Evolutionary conservation across 2,113 vertebrate genomes (phyloP).

Genomic region (Erythrolamprus reginae): DNA sequence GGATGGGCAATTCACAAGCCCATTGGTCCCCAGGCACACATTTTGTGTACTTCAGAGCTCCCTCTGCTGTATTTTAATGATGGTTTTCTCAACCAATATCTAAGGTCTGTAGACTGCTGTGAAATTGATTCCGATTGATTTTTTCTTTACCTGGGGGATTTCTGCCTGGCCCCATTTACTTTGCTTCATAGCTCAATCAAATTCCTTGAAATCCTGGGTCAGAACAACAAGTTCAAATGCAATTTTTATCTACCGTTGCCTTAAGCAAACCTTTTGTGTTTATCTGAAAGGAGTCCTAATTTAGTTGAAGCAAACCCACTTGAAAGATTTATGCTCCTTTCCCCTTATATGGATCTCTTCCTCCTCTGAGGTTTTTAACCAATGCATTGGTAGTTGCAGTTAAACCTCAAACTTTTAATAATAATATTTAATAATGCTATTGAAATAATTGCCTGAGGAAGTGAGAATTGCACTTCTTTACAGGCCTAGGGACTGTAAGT

Average conservation of each 20-base stretch:
- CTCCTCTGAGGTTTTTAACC: background rate
- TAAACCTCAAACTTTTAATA: background rate
- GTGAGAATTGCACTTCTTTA: background rate
- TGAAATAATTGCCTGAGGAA: background rate
- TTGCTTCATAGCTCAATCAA: background rate
- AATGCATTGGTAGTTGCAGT: background rate
- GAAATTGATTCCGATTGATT: background rate
- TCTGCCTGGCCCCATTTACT: background rate
- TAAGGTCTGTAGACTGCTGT: background rate
- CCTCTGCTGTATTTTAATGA: background rate
- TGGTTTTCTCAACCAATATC: background rate
- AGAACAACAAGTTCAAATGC: background rate
- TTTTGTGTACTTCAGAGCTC: background rate
- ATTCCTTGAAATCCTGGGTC: background rate
- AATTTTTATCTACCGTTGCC: background rate
- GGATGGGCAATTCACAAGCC: background rate
- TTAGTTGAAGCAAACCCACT: background rate
- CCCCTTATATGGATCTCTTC: background rate
- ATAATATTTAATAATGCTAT: background rate
- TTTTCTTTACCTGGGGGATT: background rate
- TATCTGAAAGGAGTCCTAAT: background rate
- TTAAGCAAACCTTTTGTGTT: background rate
- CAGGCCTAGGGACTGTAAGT: background rate
- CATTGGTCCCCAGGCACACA: background rate
- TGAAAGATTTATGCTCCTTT: background rate